phyloP scores from a whole-genome alignment of 2,113 vertebrate species.

The Sander lucioperca region DNA sequence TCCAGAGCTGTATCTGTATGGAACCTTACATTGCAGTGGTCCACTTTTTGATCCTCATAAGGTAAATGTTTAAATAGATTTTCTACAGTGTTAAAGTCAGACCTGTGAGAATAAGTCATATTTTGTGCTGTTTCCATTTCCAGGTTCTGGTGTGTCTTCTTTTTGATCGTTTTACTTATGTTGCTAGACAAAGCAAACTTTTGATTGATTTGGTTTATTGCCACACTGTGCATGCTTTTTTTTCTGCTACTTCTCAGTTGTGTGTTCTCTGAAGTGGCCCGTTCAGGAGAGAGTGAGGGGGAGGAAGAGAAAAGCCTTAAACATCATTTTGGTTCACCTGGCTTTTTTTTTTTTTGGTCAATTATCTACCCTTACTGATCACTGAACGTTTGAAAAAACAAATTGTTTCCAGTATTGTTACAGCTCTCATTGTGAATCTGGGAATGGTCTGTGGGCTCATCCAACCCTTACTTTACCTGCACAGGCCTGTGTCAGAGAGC shows the following conservation, averaged over 20 bases:
- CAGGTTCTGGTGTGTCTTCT: not conserved
- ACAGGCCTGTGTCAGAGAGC: not conserved
- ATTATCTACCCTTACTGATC: not conserved
- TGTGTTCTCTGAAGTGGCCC: not conserved
- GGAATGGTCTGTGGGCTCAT: not conserved
- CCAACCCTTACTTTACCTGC: not conserved
- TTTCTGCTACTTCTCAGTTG: not conserved
- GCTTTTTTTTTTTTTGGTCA: not conserved
- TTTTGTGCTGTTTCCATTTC: not conserved
- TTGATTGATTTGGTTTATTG: not conserved
- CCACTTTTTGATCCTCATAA: slow-evolving; percentile 11
- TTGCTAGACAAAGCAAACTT: too few relatives aligned
- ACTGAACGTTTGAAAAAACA: fast-evolving
- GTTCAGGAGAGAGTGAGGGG: not conserved
- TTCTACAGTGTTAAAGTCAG: not conserved
- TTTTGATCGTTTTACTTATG: not conserved
- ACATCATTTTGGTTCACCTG: not conserved
- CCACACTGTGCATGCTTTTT: not conserved
- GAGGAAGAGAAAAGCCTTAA: not conserved
- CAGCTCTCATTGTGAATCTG: not conserved
- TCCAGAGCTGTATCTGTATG: not conserved
- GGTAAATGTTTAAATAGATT: not conserved
- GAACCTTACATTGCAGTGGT: slow-evolving; percentile 3
- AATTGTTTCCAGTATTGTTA: not conserved
- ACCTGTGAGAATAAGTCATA: not conserved